Evolutionary conservation across 2,113 vertebrate species (phyloP).

Genomic region (Rynchops niger): DNA sequence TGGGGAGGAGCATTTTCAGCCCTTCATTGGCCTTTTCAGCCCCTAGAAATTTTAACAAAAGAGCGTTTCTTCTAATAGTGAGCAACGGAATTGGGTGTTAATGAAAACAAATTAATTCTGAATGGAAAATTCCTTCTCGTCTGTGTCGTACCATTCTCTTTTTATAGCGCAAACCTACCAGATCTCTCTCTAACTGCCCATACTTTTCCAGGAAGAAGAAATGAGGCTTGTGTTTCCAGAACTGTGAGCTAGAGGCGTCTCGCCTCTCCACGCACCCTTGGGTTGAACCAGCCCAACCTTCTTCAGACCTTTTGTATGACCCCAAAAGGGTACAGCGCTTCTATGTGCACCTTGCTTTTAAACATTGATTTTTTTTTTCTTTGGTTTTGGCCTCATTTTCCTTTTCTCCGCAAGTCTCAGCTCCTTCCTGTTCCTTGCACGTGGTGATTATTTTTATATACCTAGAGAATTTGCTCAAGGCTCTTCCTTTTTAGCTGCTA

Average conservation of each 20-base stretch:
- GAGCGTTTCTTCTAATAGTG: slow-evolving; percentile 46
- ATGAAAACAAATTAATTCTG: slow-evolving; percentile 63
- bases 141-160: slow-evolving; percentile 31
- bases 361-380: not conserved
- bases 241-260: not conserved
- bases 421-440: not conserved
- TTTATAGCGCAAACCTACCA: slow-evolving; percentile 8
- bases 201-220: slow-evolving; percentile 46
- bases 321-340: not conserved
- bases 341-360: not conserved
- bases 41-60: slow-evolving; percentile 31
- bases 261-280: not conserved
- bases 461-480: not conserved
- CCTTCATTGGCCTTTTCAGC: slow-evolving; percentile 6
- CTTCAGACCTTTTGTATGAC: not conserved
- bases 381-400: not conserved
- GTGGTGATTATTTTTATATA: not conserved
- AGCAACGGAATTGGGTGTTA: slow-evolving; percentile 49
- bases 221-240: not conserved
- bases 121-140: slow-evolving; percentile 44
- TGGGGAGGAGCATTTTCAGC: not conserved
- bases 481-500: not conserved
- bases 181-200: not conserved
- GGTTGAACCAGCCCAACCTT: not conserved
- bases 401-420: not conserved